Evolutionary conservation across 2,888 invertebrate genomes (phyloP).

Genomic region (Ptilodon capucinus): DNA sequence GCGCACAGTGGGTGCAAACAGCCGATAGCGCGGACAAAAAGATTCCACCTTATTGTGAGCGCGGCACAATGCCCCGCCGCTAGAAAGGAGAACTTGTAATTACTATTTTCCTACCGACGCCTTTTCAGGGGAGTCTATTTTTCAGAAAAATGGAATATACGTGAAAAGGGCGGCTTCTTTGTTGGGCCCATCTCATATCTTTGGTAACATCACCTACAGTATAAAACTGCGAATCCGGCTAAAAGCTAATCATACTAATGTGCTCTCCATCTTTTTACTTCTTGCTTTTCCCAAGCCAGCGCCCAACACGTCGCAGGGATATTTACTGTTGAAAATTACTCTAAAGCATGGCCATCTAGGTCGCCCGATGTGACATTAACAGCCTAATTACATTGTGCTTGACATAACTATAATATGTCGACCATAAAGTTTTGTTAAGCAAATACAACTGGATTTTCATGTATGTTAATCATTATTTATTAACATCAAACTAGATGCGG

Average conservation of each 20-base stretch:
- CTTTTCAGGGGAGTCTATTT: slow-evolving; percentile 74
- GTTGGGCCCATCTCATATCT: slow-evolving; percentile 53
- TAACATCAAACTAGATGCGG: slow-evolving; percentile 32
- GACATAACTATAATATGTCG: slow-evolving; percentile 27
- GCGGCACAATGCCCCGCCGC: slow-evolving; percentile 64
- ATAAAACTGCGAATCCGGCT: slow-evolving; percentile 8
- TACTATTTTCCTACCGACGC: slow-evolving; percentile 77
- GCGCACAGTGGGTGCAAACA: slow-evolving; percentile 72
- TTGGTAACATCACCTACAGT: slow-evolving; percentile 34
- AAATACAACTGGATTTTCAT: slow-evolving; percentile 35
- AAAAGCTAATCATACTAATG: slow-evolving; percentile 14
- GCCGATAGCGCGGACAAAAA: slow-evolving; percentile 79
- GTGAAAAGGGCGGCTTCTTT: slow-evolving; percentile 47
- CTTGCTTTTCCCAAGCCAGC: not conserved
- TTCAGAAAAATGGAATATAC: slow-evolving; percentile 73
- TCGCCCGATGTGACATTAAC: slow-evolving; percentile 35
- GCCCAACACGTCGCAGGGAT: slow-evolving; percentile 2
- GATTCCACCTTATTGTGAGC: slow-evolving; percentile 76
- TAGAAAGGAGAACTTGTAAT: slow-evolving; percentile 76
- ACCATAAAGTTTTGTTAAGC: slow-evolving; percentile 40
- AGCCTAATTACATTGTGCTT: slow-evolving; percentile 34
- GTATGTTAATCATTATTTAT: slow-evolving; percentile 45
- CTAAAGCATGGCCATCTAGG: slow-evolving; percentile 11
- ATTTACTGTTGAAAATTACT: slow-evolving; percentile 7
- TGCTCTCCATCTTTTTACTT: not conserved